phyloP scores from a whole-genome alignment of 2,113 vertebrate species.

The Sinocyclocheilus rhinocerous region DNA sequence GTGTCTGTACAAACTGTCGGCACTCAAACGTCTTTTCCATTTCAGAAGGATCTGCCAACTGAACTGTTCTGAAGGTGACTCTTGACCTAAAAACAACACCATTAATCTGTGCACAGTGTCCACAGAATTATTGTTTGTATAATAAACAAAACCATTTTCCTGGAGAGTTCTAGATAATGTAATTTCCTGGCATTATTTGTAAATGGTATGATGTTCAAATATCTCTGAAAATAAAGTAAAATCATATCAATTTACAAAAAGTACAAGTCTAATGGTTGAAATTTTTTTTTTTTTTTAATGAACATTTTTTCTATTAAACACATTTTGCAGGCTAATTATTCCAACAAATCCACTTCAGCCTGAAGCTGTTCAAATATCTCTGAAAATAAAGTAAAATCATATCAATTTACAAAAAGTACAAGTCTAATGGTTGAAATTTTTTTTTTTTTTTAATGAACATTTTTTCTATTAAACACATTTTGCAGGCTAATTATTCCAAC shows the following conservation, averaged over 20 bases:
- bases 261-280: not conserved
- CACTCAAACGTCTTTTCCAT: conserved; percentile 89
- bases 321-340: no score
- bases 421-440: not conserved
- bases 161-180: not conserved
- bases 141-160: not conserved
- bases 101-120: conserved; percentile 1
- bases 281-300: not conserved
- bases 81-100: not conserved
- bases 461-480: not conserved
- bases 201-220: not conserved
- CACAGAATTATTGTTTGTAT: not conserved
- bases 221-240: not conserved
- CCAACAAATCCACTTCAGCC: no score
- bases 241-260: not conserved
- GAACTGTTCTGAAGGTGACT: conserved; percentile 74
- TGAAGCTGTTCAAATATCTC: not conserved
- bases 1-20: conserved; percentile 84
- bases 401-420: not conserved
- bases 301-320: no score
- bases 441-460: not conserved
- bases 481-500: not conserved
- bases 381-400: not conserved
- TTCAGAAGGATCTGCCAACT: conserved; percentile 80
- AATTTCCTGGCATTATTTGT: not conserved